Conservation (phyloP, 2,888 invertebrate genomes). For the Terebella lapidaria region DNA sequence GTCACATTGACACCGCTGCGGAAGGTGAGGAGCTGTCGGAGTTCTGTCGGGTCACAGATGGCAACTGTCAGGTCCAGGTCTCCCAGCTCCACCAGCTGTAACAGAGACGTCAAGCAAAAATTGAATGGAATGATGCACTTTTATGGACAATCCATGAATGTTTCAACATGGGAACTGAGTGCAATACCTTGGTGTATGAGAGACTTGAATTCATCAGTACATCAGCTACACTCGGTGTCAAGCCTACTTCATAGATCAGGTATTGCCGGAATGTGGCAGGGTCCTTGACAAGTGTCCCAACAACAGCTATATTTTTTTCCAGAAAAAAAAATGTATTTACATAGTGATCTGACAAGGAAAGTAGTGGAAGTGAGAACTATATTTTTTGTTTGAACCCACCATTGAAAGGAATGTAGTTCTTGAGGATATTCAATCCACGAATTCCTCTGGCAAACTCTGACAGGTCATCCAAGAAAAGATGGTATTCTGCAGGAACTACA, state of each 20-base stretch:
- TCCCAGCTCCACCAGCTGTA: conserved; percentile 5
- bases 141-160: neutral
- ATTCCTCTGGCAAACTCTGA: neutral
- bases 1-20: conserved; percentile 14
- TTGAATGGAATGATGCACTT: neutral
- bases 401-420: neutral
- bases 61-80: conserved; percentile 12
- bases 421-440: neutral
- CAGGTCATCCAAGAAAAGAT: too few relatives aligned
- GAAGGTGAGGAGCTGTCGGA: conserved; percentile 17
- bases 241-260: conserved; percentile 26
- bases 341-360: neutral
- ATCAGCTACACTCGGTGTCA: conserved; percentile 27
- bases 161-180: neutral
- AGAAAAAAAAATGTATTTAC: neutral
- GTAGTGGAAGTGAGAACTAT: neutral
- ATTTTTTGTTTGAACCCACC: neutral
- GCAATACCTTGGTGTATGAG: conserved; percentile 31
- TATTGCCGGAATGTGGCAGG: conserved; percentile 15
- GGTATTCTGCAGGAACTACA: too few relatives aligned
- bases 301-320: neutral
- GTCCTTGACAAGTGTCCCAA: conserved; percentile 33
- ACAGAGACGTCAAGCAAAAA: too few relatives aligned
- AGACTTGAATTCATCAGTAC: conserved; percentile 31
- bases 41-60: conserved; percentile 12